phyloP scores from a whole-genome alignment of 2,888 invertebrate species.

The Hirtodrosophila cameraria region DNA sequence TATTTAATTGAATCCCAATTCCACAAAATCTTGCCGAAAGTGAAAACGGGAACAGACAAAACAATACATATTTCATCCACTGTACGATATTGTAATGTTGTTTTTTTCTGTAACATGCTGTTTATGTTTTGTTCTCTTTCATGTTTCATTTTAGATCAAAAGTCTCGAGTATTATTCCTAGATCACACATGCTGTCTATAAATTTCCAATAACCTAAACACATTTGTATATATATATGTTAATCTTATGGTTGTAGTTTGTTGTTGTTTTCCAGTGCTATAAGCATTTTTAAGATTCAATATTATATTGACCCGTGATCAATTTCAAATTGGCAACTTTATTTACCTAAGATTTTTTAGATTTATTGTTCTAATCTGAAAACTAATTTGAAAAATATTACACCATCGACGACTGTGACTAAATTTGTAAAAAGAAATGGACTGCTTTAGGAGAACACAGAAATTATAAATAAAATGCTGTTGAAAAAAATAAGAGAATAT shows the following conservation, averaged over 20 bases:
- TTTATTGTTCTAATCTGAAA: no score
- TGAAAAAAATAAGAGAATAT: not conserved
- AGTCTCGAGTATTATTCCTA: conserved; percentile 78
- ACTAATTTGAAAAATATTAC: no score
- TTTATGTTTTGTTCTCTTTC: conserved; percentile 51
- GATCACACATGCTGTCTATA: conserved; percentile 32
- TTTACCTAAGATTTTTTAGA: not conserved
- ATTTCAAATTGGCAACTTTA: conserved; percentile 34
- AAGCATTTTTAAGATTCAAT: no score
- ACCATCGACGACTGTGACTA: no score
- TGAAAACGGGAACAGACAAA: no score
- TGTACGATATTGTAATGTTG: conserved; percentile 22
- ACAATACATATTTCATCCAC: no score
- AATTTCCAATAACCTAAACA: conserved; percentile 8
- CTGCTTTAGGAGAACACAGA: not conserved
- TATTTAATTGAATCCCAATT: no score
- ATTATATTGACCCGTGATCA: not conserved
- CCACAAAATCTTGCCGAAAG: no score
- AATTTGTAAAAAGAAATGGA: not conserved
- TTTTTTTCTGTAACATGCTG: conserved; percentile 30
- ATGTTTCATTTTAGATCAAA: conserved; percentile 82
- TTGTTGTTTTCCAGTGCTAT: conserved; percentile 8
- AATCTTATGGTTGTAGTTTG: conserved; percentile 1
- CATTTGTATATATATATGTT: conserved; percentile 7
- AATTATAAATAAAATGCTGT: not conserved